These are phyloP conservation scores for Theretra japonica DNA, from an alignment of 2,888 invertebrate genomes.

Conservation along the genomic window DNA sequence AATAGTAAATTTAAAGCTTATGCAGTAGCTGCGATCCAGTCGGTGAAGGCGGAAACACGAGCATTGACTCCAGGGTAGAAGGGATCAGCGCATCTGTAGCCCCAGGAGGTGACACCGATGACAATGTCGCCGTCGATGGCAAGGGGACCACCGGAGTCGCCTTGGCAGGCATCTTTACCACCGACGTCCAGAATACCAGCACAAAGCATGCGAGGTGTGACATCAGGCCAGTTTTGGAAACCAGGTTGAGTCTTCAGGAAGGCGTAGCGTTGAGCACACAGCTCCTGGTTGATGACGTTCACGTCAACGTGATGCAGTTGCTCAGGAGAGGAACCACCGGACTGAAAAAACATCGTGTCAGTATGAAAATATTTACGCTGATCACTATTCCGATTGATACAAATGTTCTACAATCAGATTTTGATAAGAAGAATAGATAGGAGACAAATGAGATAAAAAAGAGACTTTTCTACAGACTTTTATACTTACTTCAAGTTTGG, in stretches of 20 bases:
- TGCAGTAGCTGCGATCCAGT: slow-evolving; percentile 68
- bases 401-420: too few species aligned
- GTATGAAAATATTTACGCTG: not conserved
- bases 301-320: slow-evolving; percentile 57
- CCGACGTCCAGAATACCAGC: slow-evolving; percentile 70
- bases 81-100: slow-evolving; percentile 77
- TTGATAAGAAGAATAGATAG: too few species aligned
- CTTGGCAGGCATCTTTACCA: slow-evolving; percentile 77
- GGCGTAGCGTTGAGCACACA: slow-evolving; percentile 63
- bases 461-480: too few species aligned
- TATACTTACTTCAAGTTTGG: too few species aligned
- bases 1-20: not conserved
- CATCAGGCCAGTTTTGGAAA: slow-evolving; percentile 45
- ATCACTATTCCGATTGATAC: too few species aligned
- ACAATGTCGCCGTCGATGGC: slow-evolving; percentile 65
- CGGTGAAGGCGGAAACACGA: slow-evolving; percentile 67
- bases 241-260: slow-evolving; percentile 48
- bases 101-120: slow-evolving; percentile 85
- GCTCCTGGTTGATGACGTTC: slow-evolving; percentile 59
- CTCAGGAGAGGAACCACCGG: slow-evolving; percentile 44
- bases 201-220: slow-evolving; percentile 67
- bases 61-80: slow-evolving; percentile 82
- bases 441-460: too few species aligned
- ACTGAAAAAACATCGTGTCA: slow-evolving; percentile 35
- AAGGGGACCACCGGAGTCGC: slow-evolving; percentile 84